Percentiles rank a stretch among this genome's conserved stretches.
Conservation (phyloP, 2,888 invertebrate species). For the Nephrocerus scutellatus region DNA sequence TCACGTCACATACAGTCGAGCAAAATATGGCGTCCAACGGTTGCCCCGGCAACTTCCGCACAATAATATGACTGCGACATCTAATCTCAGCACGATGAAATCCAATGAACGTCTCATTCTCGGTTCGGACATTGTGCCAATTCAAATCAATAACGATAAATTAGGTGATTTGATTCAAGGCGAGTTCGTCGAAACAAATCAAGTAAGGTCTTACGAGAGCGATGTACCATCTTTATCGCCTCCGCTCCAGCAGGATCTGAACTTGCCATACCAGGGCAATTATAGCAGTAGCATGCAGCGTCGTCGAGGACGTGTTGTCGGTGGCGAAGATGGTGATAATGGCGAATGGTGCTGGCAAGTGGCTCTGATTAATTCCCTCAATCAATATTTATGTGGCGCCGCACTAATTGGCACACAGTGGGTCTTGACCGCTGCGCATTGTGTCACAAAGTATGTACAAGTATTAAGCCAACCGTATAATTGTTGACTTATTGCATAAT, state of each 20-base stretch:
- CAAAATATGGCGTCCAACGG: constrained; percentile 41
- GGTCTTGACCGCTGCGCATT: constrained; percentile 90
- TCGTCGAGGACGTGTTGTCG: constrained; percentile 59
- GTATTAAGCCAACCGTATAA: neutral
- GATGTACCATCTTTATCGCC: no score
- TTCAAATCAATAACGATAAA: constrained; percentile 46
- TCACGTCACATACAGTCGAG: constrained; percentile 32
- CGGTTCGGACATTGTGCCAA: constrained; percentile 45
- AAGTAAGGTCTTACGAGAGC: constrained; percentile 37
- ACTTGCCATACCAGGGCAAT: constrained; percentile 11
- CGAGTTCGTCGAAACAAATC: constrained; percentile 32
- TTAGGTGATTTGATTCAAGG: constrained; percentile 39
- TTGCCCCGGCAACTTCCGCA: constrained; percentile 25
- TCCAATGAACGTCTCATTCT: constrained; percentile 42
- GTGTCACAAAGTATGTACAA: constrained; percentile 76
- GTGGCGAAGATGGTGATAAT: constrained; percentile 83
- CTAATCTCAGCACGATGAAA: constrained; percentile 31
- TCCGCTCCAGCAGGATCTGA: constrained; percentile 9
- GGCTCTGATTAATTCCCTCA: constrained; percentile 84
- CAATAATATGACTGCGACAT: constrained; percentile 5
- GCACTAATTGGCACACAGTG: constrained; percentile 90
- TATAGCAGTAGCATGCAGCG: constrained; percentile 26
- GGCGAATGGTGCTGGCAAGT: constrained; percentile 97
- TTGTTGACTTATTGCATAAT: neutral
- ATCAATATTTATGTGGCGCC: constrained; percentile 90